Conservation (phyloP, 2,113 vertebrate genomes). For the Pimephales promelas region DNA sequence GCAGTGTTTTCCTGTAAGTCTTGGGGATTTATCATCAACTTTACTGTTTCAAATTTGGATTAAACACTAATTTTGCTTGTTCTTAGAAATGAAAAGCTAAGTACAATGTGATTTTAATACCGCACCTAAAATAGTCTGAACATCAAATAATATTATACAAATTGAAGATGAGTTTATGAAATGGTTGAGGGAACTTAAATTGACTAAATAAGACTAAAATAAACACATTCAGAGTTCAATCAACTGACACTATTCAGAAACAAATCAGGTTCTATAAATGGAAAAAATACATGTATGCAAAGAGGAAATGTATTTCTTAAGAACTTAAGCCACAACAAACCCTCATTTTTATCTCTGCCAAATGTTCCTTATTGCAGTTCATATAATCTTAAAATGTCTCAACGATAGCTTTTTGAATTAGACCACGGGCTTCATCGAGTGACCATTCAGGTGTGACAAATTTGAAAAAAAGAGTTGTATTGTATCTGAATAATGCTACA, state of each 20-base stretch:
- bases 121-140: neutral
- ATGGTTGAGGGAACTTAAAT: slow-evolving; percentile 4
- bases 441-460: slow-evolving; percentile 3
- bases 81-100: slow-evolving; percentile 4
- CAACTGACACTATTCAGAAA: neutral
- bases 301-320: slow-evolving; percentile 8
- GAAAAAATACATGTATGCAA: neutral
- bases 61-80: neutral
- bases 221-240: neutral
- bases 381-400: slow-evolving; percentile 20
- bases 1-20: neutral
- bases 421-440: neutral
- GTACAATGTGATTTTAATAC: neutral
- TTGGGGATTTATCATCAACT: neutral
- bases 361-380: slow-evolving; percentile 6
- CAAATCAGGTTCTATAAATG: slow-evolving; percentile 5
- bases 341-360: neutral
- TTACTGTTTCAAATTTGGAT: neutral
- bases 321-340: neutral
- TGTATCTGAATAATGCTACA: neutral
- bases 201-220: neutral
- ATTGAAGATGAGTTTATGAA: slow-evolving; percentile 3
- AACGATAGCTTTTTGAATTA: neutral
- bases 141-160: neutral
- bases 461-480: neutral